A percentile compares a stretch with the other conserved stretches of the same genome.
Conservation (phyloP, 2,797 vertebrate species). For the Scolopax rusticola region DNA sequence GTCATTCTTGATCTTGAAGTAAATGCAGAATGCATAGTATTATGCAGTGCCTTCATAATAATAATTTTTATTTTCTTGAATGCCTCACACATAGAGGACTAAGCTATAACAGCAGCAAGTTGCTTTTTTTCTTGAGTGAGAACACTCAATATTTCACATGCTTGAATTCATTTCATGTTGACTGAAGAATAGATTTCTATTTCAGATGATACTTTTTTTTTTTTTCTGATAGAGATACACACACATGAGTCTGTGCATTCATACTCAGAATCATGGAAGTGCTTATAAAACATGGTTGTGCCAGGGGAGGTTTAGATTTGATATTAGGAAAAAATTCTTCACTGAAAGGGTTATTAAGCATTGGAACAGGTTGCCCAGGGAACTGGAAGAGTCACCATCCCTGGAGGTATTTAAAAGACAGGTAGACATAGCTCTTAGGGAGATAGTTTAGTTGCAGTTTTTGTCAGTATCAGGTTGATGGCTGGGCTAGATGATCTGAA, state of each 20-base stretch:
- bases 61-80: neutral
- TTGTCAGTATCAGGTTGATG: no score
- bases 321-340: no score
- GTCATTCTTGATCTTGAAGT: neutral
- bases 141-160: neutral
- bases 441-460: no score
- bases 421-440: no score
- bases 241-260: accelerated
- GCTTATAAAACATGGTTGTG: neutral
- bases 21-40: neutral
- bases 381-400: no score
- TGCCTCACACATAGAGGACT: neutral
- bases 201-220: neutral
- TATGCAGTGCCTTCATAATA: neutral
- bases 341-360: no score
- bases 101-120: neutral
- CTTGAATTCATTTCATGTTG: neutral
- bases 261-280: accelerated
- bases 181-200: neutral
- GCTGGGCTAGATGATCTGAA: no score
- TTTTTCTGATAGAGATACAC: neutral
- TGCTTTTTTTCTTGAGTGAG: neutral
- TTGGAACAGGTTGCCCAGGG: no score
- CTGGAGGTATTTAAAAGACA: no score
- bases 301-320: no score